phyloP scores from a whole-genome alignment of 2,797 vertebrate genomes.

The Xiphorhynchus erythropygius region DNA sequence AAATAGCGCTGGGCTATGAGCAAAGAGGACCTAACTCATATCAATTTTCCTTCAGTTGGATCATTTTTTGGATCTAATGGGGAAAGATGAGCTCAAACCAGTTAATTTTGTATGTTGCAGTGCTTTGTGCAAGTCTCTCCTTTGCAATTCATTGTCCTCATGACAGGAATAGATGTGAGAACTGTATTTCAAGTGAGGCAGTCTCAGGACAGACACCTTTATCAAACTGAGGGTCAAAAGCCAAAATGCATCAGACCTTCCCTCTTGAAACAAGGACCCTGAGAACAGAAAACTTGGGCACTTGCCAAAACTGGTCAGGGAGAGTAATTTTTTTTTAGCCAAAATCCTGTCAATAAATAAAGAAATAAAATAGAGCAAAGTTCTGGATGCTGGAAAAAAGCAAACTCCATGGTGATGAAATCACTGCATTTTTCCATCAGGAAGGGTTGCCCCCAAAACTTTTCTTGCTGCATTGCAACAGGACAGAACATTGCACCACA shows the following conservation, averaged over 20 bases:
- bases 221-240: neutral
- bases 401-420: neutral
- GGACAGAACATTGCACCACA: rapidly evolving
- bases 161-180: neutral
- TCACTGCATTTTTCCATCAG: neutral
- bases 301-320: neutral
- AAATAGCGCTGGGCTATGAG: neutral
- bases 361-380: neutral
- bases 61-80: neutral
- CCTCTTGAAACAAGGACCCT: neutral
- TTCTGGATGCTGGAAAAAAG: neutral
- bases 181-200: neutral
- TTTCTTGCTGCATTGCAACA: neutral
- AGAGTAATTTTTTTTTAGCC: neutral
- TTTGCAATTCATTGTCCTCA: neutral
- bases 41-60: neutral
- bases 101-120: rapidly evolving
- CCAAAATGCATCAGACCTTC: neutral
- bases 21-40: neutral
- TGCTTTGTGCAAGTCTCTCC: neutral
- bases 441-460: neutral
- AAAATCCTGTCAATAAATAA: neutral
- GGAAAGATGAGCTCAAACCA: neutral
- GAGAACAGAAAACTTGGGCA: neutral
- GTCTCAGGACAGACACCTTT: neutral